A percentile compares a stretch with the other conserved stretches of the same genome.
Conservation (phyloP, 2,888 invertebrate genomes). For the Drosophila melanosoma region DNA sequence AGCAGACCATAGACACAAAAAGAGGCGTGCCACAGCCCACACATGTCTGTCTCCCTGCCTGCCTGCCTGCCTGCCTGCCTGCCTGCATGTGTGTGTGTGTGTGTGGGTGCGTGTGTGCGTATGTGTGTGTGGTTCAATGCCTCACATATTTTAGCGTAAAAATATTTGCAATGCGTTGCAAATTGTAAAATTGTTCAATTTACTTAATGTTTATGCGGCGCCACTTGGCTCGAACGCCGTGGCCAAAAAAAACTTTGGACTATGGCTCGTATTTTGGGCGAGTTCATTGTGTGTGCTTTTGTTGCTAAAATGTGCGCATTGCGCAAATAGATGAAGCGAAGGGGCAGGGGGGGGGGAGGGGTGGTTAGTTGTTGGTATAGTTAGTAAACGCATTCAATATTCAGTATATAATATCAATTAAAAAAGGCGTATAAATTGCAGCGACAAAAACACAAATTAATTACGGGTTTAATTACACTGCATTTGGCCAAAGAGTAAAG, state of each 20-base stretch:
- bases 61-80: background rate
- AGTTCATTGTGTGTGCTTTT: constrained; percentile 46
- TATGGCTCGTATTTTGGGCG: constrained; percentile 29
- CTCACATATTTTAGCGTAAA: constrained; percentile 69
- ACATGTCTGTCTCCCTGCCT: background rate
- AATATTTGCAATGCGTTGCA: constrained; percentile 68
- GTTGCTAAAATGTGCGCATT: constrained; percentile 42
- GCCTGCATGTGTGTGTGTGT: background rate
- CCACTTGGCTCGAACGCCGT: constrained; percentile 41
- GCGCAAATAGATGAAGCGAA: constrained; percentile 26
- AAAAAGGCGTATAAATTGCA: constrained; percentile 3
- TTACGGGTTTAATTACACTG: constrained; percentile 49
- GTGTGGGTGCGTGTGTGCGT: constrained; percentile 1
- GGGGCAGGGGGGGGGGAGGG: accelerated
- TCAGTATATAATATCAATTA: constrained; percentile 24
- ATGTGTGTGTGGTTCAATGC: constrained; percentile 32
- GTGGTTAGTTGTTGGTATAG: background rate
- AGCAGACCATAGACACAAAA: constrained; percentile 19
- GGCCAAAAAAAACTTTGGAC: constrained; percentile 20
- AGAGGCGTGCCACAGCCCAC: constrained; percentile 30
- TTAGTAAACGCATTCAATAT: constrained; percentile 32
- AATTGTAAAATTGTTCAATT: constrained; percentile 65
- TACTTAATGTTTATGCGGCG: constrained; percentile 58
- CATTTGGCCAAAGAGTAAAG: constrained; percentile 22
- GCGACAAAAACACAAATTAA: constrained; percentile 45